Base-by-base conservation (phyloP, 2,888 invertebrate genomes). In the Cataglyphis albicans region DNA sequence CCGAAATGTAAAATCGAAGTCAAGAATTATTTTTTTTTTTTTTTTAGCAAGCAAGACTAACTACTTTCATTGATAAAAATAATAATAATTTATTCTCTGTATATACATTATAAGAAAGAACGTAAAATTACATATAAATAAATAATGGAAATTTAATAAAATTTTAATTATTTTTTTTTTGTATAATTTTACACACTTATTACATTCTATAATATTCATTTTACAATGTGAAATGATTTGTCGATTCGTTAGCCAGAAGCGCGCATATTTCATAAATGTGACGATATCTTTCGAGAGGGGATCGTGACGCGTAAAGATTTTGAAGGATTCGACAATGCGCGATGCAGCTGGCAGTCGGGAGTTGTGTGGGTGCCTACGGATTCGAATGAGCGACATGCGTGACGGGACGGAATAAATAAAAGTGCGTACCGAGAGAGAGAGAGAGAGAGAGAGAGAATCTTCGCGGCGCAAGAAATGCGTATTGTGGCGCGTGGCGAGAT, bases 321-420 rank as follows among this genome's bases (percentile, higher is more conserved):
- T 73, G 68, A 81, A 83, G 72, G 80, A 59, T 38, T 67, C 38
- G 81, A 90, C 89, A 90, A 90, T 90, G 61, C 81, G 48, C 6
- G 32, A 52, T 55, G 89, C 90, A 90, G 90, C 90, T 90, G 85
- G 90, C 70, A 72, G 52, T 44, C 64, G 64, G 64, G 67, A 81
- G 84, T 75, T 87, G 88, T 63, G 89, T 84, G 86, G 87, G 89
- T 86, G 89, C 86, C 81, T 44, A 82, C 84, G 82, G 87, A 89
- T 90, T 87, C 82, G 82, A 83, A 82, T 86, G 89, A 89, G 87
- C 84, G 90, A 91, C 90, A 87, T 87, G 89, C 91, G 90, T 90
- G 90, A 88, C 88, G 89, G 86, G 82, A 86, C 83, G 86, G 87
- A 91, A 92, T 92, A 92, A 92, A 92, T 90, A 91, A 91, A 89